Evolutionary conservation across 2,888 invertebrate genomes (phyloP).

Genomic region (Polydrusus cervinus): DNA sequence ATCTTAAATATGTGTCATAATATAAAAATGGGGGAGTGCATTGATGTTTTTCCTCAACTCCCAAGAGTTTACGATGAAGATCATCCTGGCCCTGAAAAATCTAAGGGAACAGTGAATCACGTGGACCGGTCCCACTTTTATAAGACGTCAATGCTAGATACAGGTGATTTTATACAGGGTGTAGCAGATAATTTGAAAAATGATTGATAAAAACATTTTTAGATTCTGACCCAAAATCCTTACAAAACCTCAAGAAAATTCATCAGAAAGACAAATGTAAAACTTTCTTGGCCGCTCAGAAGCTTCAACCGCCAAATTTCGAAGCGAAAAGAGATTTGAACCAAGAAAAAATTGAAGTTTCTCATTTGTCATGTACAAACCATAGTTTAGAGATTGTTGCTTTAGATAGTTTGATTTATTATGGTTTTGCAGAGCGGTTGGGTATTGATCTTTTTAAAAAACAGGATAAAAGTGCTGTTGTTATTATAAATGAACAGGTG

Average conservation of each 20-base stretch:
- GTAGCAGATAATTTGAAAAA: no score
- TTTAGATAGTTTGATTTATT: constrained; percentile 82
- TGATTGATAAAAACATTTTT: no score
- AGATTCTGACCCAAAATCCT: constrained; percentile 66
- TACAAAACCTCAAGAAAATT: constrained; percentile 71
- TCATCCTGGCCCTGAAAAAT: background rate
- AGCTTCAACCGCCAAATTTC: constrained; percentile 69
- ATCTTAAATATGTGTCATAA: constrained; percentile 45
- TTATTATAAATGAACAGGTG: constrained; percentile 84
- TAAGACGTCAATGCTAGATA: constrained; percentile 33
- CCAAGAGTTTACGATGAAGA: background rate
- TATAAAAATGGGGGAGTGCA: constrained; percentile 48
- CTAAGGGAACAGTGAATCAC: no score
- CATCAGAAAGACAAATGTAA: constrained; percentile 62
- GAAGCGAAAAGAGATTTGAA: constrained; percentile 32
- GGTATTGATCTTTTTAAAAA: constrained; percentile 79
- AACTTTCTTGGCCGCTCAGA: constrained; percentile 67
- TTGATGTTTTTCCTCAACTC: constrained; percentile 36
- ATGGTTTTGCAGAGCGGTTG: constrained; percentile 83
- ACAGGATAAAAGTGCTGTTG: constrained; percentile 78
- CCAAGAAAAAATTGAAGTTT: constrained; percentile 26
- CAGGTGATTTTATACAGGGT: constrained; percentile 19
- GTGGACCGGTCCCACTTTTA: background rate
- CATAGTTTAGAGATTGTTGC: constrained; percentile 78
- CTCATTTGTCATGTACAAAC: constrained; percentile 74